phyloP scores from a whole-genome alignment of 1,140 invertebrate genomes.

The Anastrepha obliqua region DNA sequence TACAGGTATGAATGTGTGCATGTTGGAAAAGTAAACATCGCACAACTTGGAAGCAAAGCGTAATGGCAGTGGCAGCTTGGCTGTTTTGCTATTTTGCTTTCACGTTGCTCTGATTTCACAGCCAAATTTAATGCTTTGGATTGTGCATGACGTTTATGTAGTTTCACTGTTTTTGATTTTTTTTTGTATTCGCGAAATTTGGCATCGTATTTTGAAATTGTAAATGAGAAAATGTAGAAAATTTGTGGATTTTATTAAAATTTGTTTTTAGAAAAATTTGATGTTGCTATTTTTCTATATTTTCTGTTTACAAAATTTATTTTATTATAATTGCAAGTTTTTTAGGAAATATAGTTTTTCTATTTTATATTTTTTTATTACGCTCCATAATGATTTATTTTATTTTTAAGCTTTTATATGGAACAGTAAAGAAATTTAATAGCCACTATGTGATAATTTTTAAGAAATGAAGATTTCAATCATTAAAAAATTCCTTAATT shows the following conservation, averaged over 20 bases:
- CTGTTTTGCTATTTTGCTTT: conserved; percentile 35
- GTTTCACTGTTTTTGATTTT: neutral
- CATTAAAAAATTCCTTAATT: too few species aligned
- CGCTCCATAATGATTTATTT: neutral
- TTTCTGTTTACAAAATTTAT: neutral
- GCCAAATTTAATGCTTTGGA: neutral
- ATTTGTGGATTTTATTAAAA: neutral
- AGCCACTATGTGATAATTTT: too few species aligned
- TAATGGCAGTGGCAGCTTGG: neutral
- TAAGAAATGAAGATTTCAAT: too few species aligned
- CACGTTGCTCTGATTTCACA: conserved; percentile 25
- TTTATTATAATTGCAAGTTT: neutral
- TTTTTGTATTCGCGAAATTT: neutral
- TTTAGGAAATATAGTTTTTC: neutral
- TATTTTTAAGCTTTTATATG: neutral
- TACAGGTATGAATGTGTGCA: neutral
- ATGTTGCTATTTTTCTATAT: neutral
- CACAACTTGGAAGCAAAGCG: neutral
- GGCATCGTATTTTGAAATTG: conserved; percentile 13
- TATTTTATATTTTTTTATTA: neutral
- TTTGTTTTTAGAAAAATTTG: neutral
- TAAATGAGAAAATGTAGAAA: neutral
- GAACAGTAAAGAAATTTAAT: too few species aligned
- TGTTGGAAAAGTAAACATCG: conserved; percentile 12
- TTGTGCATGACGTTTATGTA: neutral